phyloP scores from a whole-genome alignment of 1,140 invertebrate species.

The Plectrocnemia conspersa region DNA sequence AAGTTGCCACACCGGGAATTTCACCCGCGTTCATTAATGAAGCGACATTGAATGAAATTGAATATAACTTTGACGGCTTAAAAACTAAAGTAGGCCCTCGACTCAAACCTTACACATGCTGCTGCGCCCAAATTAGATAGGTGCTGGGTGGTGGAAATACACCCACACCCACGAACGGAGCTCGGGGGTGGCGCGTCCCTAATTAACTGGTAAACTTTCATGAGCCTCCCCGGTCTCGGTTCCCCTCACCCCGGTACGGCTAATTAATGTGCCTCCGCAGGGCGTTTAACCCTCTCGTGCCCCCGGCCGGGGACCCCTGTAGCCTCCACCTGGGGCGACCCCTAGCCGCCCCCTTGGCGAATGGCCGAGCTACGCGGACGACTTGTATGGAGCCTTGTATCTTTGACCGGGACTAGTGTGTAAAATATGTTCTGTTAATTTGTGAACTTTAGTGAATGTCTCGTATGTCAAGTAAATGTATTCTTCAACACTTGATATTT shows the following conservation, averaged over 20 bases:
- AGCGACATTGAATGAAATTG: conserved; percentile 27
- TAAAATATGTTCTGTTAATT: no score
- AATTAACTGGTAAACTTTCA: conserved; percentile 54
- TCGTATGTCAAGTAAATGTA: no score
- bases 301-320: conserved; percentile 21
- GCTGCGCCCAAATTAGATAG: conserved; percentile 34
- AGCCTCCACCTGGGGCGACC: conserved; percentile 32
- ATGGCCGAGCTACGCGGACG: conserved; percentile 5
- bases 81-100: conserved; percentile 34
- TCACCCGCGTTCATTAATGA: no score
- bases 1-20: no score
- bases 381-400: no score
- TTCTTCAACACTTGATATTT: no score
- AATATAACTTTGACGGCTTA: conserved; percentile 34
- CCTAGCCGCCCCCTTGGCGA: conserved; percentile 12
- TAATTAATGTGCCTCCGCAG: conserved; percentile 48
- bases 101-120: conserved; percentile 35
- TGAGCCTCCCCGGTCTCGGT: conserved; percentile 38
- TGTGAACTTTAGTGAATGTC: no score
- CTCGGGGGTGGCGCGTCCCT: conserved; percentile 40
- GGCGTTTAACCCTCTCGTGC: conserved; percentile 39
- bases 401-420: no score
- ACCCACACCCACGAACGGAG: conserved; percentile 12
- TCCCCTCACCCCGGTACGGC: conserved; percentile 35
- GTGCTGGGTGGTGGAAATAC: conserved; percentile 24